phyloP scores from a whole-genome alignment of 2,113 vertebrate species.

The Callipepla squamata region DNA sequence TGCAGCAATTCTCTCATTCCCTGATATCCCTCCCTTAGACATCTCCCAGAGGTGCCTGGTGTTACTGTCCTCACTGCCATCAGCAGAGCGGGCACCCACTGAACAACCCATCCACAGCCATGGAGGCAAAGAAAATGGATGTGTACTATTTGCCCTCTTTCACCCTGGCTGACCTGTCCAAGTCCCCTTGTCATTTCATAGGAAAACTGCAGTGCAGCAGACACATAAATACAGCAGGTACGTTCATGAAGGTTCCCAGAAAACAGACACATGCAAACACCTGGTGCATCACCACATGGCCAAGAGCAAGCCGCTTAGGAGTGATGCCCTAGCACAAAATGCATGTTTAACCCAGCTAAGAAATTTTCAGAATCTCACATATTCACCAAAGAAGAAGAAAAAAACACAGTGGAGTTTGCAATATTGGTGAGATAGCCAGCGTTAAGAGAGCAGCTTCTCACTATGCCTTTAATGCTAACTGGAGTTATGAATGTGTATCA shows the following conservation, averaged over 20 bases:
- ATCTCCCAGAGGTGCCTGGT: background rate
- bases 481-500: constrained; percentile 64
- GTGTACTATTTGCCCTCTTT: background rate
- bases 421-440: background rate
- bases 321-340: background rate
- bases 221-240: background rate
- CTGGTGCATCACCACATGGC: background rate
- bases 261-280: background rate
- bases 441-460: constrained; percentile 25
- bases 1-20: background rate
- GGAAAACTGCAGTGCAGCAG: background rate
- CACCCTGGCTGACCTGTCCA: background rate
- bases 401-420: background rate
- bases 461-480: constrained; percentile 58
- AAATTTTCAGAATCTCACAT: background rate
- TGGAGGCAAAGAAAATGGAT: background rate
- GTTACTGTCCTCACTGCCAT: background rate
- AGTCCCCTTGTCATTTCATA: background rate
- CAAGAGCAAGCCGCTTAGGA: background rate
- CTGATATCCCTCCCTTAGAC: background rate
- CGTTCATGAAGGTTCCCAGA: background rate
- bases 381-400: background rate
- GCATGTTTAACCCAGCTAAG: background rate
- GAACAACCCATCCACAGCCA: background rate
- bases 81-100: background rate